Percentiles rank a stretch among this genome's conserved stretches.
Conservation (phyloP, 2,113 vertebrate species). For the Spea multiplicata region DNA sequence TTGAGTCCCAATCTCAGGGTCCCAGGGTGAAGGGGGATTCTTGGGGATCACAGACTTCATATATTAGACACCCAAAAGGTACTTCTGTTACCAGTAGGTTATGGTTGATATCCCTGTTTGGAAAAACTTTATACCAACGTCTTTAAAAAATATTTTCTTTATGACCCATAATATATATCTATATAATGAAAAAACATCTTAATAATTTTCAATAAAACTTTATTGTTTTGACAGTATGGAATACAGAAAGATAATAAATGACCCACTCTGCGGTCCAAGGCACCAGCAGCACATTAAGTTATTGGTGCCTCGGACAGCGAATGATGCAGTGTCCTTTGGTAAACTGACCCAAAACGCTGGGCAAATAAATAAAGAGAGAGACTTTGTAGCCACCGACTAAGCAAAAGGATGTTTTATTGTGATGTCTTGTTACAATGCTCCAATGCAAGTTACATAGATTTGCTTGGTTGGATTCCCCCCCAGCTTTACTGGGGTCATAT, state of each 20-base stretch:
- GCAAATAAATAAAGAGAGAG: conserved; percentile 49
- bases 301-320: conserved; percentile 27
- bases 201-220: conserved; percentile 70
- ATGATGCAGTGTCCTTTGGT: conserved; percentile 42
- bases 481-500: conserved; percentile 45
- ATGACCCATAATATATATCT: no score
- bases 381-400: conserved; percentile 63
- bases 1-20: no score
- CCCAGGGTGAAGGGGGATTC: no score
- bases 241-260: conserved; percentile 69
- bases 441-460: conserved; percentile 51
- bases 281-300: conserved; percentile 28
- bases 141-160: no score
- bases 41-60: no score
- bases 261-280: conserved; percentile 46
- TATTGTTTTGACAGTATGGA: conserved; percentile 73
- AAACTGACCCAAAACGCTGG: conserved; percentile 44
- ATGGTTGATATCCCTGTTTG: no score
- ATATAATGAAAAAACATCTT: not conserved
- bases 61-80: no score
- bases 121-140: no score
- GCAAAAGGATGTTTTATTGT: conserved; percentile 64
- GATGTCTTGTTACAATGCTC: conserved; percentile 55
- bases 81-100: no score
- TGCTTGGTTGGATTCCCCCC: conserved; percentile 47